A percentile compares a stretch with the other conserved stretches of the same genome.
Conservation (phyloP, 2,888 invertebrate species). For the Lochmaea crataegi region DNA sequence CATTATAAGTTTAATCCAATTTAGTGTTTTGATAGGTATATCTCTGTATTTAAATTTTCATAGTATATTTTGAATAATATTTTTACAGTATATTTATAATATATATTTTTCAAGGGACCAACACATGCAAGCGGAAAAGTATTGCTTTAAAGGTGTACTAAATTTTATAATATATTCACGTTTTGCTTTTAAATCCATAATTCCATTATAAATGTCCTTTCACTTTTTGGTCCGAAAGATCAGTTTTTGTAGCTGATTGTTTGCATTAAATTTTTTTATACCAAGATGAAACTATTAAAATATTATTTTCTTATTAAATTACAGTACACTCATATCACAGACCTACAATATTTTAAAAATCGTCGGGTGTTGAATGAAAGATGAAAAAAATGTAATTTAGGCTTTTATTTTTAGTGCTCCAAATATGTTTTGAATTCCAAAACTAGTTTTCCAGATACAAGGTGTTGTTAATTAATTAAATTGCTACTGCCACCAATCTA, state of each 20-base stretch:
- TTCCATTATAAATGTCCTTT: slow-evolving; percentile 52
- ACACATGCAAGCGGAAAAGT: slow-evolving; percentile 64
- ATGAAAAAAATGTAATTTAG: slow-evolving; percentile 7
- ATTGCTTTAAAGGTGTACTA: slow-evolving; percentile 65
- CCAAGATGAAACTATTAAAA: slow-evolving; percentile 56
- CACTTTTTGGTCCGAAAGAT: slow-evolving; percentile 64
- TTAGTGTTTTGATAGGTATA: too few relatives aligned
- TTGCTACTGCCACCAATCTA: too few relatives aligned
- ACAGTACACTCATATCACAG: slow-evolving; percentile 67
- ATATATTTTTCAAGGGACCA: slow-evolving; percentile 60
- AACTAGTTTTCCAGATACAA: background rate
- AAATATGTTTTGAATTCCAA: too few relatives aligned
- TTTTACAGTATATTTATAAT: slow-evolving; percentile 43
- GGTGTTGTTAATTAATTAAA: too few relatives aligned
- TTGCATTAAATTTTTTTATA: slow-evolving; percentile 53
- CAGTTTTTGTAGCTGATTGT: slow-evolving; percentile 59
- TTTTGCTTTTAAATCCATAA: slow-evolving; percentile 36
- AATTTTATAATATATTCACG: slow-evolving; percentile 53
- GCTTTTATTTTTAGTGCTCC: too few relatives aligned
- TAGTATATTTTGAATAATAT: slow-evolving; percentile 19
- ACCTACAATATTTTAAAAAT: slow-evolving; percentile 64
- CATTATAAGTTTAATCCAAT: background rate
- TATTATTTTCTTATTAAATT: slow-evolving; percentile 58
- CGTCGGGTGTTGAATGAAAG: slow-evolving; percentile 20
- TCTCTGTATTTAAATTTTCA: slow-evolving; percentile 1